Conservation (phyloP, 2,888 invertebrate genomes). For the Lucinisca nassula region DNA sequence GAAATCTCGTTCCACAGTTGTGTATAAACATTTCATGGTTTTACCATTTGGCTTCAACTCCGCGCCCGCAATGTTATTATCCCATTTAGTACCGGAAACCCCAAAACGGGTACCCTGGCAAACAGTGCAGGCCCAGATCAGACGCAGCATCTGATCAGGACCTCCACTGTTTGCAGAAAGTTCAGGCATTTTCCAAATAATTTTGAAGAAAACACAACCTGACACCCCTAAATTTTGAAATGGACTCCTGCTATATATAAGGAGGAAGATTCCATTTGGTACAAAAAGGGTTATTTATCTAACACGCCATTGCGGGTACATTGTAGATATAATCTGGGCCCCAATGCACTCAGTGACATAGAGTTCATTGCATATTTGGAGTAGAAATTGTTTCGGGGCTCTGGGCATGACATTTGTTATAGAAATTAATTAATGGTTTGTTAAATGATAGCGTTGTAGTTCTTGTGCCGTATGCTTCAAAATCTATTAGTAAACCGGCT, state of each 20-base stretch:
- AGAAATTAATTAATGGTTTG: constrained; percentile 68
- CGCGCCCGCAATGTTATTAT: background rate
- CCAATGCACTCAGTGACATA: constrained; percentile 59
- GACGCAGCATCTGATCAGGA: no score
- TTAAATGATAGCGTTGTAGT: constrained; percentile 59
- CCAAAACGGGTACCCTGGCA: no score
- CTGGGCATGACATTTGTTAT: constrained; percentile 38
- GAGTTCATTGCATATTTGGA: constrained; percentile 65
- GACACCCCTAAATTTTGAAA: no score
- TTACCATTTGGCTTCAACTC: background rate
- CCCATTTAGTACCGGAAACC: no score
- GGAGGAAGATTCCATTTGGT: no score
- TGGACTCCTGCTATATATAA: no score
- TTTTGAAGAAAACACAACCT: no score
- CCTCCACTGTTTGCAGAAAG: no score
- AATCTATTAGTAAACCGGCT: background rate
- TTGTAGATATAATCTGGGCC: constrained; percentile 51
- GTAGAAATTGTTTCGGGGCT: constrained; percentile 62
- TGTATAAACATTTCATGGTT: background rate
- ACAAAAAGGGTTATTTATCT: no score
- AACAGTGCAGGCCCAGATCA: no score
- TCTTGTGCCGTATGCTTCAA: background rate
- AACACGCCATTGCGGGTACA: background rate
- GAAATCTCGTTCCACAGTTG: background rate
- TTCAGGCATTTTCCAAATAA: no score